Percentiles rank a stretch among this genome's conserved stretches.
phyloP scores from a whole-genome alignment of 2,113 vertebrate genomes.

The Heterotilapia buettikoferi region DNA sequence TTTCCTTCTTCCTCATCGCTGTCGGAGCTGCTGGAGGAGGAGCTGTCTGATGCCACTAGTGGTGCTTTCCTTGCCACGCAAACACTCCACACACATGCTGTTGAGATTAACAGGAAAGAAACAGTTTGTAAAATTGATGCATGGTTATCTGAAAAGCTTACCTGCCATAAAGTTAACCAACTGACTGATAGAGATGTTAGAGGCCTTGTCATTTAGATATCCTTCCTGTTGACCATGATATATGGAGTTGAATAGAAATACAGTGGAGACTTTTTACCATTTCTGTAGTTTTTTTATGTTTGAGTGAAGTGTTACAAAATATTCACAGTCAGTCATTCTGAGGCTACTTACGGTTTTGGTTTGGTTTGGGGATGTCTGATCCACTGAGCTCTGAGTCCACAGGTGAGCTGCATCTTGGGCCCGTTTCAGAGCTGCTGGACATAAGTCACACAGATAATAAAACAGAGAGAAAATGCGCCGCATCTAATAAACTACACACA shows the following conservation, averaged over 20 bases:
- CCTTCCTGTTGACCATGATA: background rate
- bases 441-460: background rate
- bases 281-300: background rate
- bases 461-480: background rate
- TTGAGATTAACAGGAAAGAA: background rate
- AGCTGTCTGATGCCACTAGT: constrained; percentile 81
- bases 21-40: constrained; percentile 80
- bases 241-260: background rate
- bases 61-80: constrained; percentile 80
- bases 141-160: background rate
- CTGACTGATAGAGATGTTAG: background rate
- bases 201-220: background rate
- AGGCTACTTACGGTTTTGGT: constrained; percentile 63
- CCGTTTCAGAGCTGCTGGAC: constrained; percentile 81
- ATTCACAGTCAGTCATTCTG: background rate
- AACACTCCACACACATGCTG: constrained; percentile 84
- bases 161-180: background rate
- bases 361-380: constrained; percentile 55
- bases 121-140: background rate
- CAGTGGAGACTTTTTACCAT: background rate
- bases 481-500: background rate
- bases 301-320: background rate
- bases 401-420: constrained; percentile 86
- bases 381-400: constrained; percentile 65
- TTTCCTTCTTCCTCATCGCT: constrained; percentile 78